Percentiles rank a stretch among this genome's conserved stretches.
These are phyloP conservation scores for Apeira syringaria DNA, from an alignment of 2,888 invertebrate genomes.

Conservation along the genomic window DNA sequence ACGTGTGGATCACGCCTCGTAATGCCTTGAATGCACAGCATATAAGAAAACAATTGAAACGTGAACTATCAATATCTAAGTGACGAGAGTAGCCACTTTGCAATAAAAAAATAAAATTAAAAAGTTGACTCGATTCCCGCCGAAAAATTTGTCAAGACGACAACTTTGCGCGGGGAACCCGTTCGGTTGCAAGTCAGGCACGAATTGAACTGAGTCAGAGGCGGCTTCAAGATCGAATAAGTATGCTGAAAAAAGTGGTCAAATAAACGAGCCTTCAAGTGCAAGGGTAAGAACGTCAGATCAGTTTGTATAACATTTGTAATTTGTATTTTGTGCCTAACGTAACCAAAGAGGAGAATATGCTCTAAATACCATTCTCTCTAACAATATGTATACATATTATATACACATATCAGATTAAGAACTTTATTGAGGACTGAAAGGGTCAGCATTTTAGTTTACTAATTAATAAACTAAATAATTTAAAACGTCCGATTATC, in stretches of 20 bases:
- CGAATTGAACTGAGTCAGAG: slow-evolving; percentile 26
- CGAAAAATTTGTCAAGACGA: slow-evolving; percentile 31
- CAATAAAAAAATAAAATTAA: slow-evolving; percentile 3
- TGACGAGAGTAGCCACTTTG: slow-evolving; percentile 3
- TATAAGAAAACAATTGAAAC: slow-evolving; percentile 37
- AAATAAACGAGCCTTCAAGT: background rate
- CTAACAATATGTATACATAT: no score
- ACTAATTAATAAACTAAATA: no score
- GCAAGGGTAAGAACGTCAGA: background rate
- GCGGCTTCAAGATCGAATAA: slow-evolving; percentile 17
- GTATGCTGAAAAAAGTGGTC: slow-evolving; percentile 20
- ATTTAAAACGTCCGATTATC: no score
- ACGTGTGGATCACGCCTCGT: slow-evolving; percentile 38
- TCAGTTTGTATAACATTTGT: background rate
- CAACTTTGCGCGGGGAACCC: slow-evolving; percentile 21
- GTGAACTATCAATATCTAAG: slow-evolving; percentile 13
- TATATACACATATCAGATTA: no score
- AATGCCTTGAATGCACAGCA: slow-evolving; percentile 35
- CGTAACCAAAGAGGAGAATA: no score
- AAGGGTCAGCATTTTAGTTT: no score
- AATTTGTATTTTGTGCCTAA: no score
- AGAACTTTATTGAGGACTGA: no score
- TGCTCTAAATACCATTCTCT: no score
- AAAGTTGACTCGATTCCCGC: slow-evolving; percentile 44
- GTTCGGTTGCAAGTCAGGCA: slow-evolving; percentile 24